phyloP scores from a whole-genome alignment of 2,888 invertebrate genomes.

The Zaprionus obscuricornis region DNA sequence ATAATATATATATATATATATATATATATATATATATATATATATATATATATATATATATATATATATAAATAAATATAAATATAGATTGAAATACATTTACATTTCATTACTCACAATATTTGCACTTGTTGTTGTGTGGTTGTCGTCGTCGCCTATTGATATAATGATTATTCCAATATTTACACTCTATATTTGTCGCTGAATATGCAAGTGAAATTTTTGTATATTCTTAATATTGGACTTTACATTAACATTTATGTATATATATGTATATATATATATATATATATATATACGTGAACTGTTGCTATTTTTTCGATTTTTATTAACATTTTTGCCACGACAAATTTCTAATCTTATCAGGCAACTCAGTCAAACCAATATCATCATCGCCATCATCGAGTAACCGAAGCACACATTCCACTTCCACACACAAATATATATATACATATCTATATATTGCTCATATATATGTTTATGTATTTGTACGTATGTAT shows the following conservation, averaged over 20 bases:
- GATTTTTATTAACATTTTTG: conserved; percentile 63
- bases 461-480: conserved; percentile 6
- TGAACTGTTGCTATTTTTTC: conserved; percentile 65
- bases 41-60: no score
- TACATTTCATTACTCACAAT: no score
- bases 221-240: no score
- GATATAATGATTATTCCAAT: no score
- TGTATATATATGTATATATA: conserved; percentile 39
- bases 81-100: no score
- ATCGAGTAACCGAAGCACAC: conserved; percentile 29
- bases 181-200: no score
- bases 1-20: conserved; percentile 1
- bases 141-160: no score
- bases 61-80: no score
- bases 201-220: no score
- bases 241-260: not conserved
- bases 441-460: conserved; percentile 12
- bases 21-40: no score
- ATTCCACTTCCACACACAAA: conserved; percentile 37
- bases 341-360: conserved; percentile 58
- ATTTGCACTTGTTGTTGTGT: no score
- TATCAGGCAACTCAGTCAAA: conserved; percentile 54
- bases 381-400: conserved; percentile 19
- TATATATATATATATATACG: conserved; percentile 64
- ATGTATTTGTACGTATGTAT: not conserved